phyloP scores from a whole-genome alignment of 2,113 vertebrate genomes.

The Cryptomyrus ogoouensis region DNA sequence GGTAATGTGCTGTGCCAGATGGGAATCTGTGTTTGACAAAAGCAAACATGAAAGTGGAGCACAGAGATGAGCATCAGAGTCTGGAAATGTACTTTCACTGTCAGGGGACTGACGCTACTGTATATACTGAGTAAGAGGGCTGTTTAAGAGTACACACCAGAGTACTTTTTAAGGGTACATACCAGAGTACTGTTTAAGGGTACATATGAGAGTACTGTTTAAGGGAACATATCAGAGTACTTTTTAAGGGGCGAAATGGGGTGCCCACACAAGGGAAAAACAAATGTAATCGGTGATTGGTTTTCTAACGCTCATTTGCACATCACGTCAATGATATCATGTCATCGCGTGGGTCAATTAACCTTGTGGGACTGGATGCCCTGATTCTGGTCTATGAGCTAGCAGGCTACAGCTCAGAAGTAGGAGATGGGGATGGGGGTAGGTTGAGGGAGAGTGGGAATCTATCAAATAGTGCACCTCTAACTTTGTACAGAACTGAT shows the following conservation, averaged over 20 bases:
- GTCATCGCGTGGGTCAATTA: not conserved
- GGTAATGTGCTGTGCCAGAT: not conserved
- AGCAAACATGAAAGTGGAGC: not conserved
- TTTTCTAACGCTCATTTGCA: not conserved
- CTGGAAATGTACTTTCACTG: not conserved
- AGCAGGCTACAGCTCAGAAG: too few species aligned
- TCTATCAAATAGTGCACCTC: too few species aligned
- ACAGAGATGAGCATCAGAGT: not conserved
- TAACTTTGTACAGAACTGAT: too few species aligned
- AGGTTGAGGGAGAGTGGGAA: too few species aligned
- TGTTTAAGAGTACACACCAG: not conserved
- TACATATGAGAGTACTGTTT: not conserved
- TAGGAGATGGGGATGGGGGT: too few species aligned
- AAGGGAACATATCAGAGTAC: not conserved
- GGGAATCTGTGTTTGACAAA: not conserved
- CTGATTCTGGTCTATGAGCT: not conserved
- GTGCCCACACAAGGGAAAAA: not conserved
- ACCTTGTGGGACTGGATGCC: not conserved
- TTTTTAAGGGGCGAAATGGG: not conserved
- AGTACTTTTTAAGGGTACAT: not conserved
- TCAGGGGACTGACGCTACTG: not conserved
- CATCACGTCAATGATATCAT: not conserved
- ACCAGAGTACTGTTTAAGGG: not conserved
- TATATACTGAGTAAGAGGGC: not conserved
- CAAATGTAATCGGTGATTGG: too few species aligned